These are phyloP conservation scores for Drosophila meridionalis DNA, from an alignment of 2,888 invertebrate species.

Conservation along the genomic window DNA sequence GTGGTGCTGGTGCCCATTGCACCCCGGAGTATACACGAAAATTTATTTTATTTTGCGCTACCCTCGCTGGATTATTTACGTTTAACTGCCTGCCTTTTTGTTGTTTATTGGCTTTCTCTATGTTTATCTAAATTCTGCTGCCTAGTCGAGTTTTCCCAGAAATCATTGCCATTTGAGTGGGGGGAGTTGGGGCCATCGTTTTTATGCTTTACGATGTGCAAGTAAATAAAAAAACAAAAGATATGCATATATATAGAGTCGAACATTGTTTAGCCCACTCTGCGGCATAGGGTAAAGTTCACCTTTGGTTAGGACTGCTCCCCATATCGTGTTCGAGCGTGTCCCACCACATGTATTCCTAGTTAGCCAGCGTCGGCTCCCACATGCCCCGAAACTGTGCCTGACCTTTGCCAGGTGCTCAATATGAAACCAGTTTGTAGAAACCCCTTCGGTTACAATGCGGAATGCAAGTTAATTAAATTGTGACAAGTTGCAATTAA, in stretches of 20 bases:
- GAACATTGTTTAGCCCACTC: constrained; percentile 6
- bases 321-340: background rate
- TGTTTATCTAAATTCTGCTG: constrained; percentile 47
- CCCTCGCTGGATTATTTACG: constrained; percentile 44
- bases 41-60: constrained; percentile 40
- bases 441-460: background rate
- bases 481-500: constrained; percentile 54
- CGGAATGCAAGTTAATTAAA: constrained; percentile 53
- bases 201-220: constrained; percentile 38
- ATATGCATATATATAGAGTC: background rate
- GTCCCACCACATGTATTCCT: background rate
- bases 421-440: constrained; percentile 1
- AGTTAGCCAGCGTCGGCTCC: background rate
- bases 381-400: constrained; percentile 8
- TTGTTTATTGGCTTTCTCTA: constrained; percentile 49
- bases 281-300: constrained; percentile 18
- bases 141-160: constrained; percentile 37
- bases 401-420: constrained; percentile 59
- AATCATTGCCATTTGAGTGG: constrained; percentile 35
- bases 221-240: constrained; percentile 24
- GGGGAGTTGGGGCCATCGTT: background rate
- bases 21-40: constrained; percentile 43
- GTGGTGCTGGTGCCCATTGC: constrained; percentile 23
- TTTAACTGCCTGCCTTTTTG: constrained; percentile 58
- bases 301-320: background rate